Conservation (phyloP, 2,113 vertebrate genomes). For the Limnothrissa miodon region DNA sequence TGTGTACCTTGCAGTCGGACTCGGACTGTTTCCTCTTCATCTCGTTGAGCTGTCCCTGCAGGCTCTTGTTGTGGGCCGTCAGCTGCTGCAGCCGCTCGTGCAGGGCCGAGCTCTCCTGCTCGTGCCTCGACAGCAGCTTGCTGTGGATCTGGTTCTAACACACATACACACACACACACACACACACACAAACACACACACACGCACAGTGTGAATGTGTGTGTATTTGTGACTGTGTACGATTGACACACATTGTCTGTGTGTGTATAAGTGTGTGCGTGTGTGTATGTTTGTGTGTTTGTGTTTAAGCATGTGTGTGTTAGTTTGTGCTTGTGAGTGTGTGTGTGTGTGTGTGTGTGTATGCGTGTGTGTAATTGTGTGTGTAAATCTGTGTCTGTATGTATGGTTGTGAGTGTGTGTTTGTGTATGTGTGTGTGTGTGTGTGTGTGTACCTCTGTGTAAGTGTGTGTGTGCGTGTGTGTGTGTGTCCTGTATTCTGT, state of each 20-base stretch:
- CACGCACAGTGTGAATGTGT: not conserved
- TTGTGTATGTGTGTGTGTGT: not conserved
- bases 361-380: not conserved
- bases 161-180: not conserved
- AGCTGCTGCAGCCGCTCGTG: constrained; percentile 83
- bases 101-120: constrained; percentile 79
- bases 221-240: too few relatives aligned
- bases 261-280: not conserved
- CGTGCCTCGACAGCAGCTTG: constrained; percentile 79
- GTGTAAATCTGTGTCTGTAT: not conserved
- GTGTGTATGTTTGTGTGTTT: not conserved
- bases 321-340: not conserved
- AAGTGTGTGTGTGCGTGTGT: not conserved
- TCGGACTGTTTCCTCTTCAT: constrained; percentile 87
- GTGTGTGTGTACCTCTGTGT: not conserved
- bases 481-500: not conserved
- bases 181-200: not conserved
- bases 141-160: constrained; percentile 83
- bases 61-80: constrained; percentile 83
- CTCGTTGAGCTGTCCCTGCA: constrained; percentile 85
- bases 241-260: not conserved
- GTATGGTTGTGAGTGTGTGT: not conserved
- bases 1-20: constrained; percentile 64
- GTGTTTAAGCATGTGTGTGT: not conserved
- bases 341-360: not conserved